phyloP scores from a whole-genome alignment of 1,140 invertebrate species.

The Choristoneura fumiferana region DNA sequence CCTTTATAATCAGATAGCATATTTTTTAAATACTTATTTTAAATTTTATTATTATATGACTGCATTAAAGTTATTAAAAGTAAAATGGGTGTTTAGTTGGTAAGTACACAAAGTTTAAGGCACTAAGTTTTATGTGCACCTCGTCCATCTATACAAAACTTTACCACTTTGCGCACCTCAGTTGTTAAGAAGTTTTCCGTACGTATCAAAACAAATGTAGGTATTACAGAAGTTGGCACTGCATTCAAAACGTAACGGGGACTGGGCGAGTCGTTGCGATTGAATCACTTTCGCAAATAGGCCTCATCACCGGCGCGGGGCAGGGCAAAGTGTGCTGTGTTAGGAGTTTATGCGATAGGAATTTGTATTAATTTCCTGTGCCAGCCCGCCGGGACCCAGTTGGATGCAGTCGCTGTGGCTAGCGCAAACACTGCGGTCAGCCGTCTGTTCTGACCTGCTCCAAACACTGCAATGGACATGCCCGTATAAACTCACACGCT shows the following conservation, averaged over 20 bases:
- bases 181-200: not conserved
- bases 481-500: constrained; percentile 60
- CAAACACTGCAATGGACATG: constrained; percentile 63
- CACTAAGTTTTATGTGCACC: no score
- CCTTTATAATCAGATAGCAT: no score
- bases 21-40: no score
- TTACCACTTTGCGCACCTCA: not conserved
- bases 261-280: constrained; percentile 51
- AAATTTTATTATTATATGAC: no score
- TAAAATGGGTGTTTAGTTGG: no score
- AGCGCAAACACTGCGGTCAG: constrained; percentile 58
- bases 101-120: no score
- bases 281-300: constrained; percentile 59
- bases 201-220: constrained; percentile 25
- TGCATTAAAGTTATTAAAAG: no score
- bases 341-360: constrained; percentile 61
- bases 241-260: constrained; percentile 51
- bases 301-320: constrained; percentile 55
- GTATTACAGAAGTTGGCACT: constrained; percentile 37
- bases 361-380: constrained; percentile 76
- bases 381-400: constrained; percentile 48
- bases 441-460: constrained; percentile 53
- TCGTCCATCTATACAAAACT: not conserved
- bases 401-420: constrained; percentile 55
- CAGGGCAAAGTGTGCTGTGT: constrained; percentile 40